Conservation (phyloP, 2,888 invertebrate species). For the Drosophila yooni region DNA sequence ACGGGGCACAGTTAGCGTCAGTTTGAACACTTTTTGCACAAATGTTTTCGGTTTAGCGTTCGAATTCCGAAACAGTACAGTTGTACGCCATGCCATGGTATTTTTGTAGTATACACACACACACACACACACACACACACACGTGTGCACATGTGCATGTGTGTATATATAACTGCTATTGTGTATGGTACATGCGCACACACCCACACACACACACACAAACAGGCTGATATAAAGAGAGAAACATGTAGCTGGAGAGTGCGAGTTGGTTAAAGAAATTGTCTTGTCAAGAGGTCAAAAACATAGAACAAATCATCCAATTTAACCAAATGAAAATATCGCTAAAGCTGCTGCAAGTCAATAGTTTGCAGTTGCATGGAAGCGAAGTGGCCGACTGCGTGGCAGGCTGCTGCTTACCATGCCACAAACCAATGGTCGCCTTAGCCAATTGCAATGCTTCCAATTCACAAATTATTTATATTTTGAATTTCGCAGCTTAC, state of each 20-base stretch:
- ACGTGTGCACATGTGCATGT: constrained; percentile 17
- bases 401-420: neutral
- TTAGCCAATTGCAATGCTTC: neutral
- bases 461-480: neutral
- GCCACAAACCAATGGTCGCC: neutral
- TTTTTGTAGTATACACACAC: constrained; percentile 60
- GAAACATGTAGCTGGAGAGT: neutral
- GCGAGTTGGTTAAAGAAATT: constrained; percentile 25
- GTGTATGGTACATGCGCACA: constrained; percentile 65
- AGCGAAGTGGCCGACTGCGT: neutral
- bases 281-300: constrained; percentile 46
- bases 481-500: neutral
- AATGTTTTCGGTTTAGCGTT: constrained; percentile 75
- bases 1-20: constrained; percentile 44
- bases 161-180: constrained; percentile 15
- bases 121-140: constrained; percentile 23
- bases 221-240: neutral
- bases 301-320: constrained; percentile 39
- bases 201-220: constrained; percentile 29
- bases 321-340: neutral
- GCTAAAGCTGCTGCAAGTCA: neutral
- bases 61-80: constrained; percentile 76
- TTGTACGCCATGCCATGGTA: constrained; percentile 75
- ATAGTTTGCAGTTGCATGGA: neutral
- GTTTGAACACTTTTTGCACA: constrained; percentile 73